Conservation (phyloP, 2,113 vertebrate genomes). For the Tauraco erythrolophus region DNA sequence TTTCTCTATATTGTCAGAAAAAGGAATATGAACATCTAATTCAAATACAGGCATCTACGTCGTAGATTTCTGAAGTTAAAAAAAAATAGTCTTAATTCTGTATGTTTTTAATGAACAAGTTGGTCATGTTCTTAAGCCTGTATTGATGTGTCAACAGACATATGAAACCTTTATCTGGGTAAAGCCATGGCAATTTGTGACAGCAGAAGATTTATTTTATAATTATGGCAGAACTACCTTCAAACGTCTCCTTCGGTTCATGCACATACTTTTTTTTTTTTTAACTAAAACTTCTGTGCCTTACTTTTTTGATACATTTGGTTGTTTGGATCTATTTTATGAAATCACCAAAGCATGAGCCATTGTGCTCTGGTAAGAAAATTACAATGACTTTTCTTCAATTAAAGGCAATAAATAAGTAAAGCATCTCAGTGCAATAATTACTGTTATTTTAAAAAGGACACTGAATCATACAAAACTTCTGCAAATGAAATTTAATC, state of each 20-base stretch:
- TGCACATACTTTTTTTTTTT: not conserved
- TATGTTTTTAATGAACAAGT: not conserved
- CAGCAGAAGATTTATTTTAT: not conserved
- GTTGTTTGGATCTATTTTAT: not conserved
- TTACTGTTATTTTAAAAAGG: not conserved
- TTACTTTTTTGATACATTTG: not conserved
- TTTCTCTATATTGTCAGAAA: not conserved
- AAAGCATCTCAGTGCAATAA: not conserved
- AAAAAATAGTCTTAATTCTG: not conserved
- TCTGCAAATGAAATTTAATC: not conserved
- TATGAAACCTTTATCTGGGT: not conserved
- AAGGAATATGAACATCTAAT: not conserved
- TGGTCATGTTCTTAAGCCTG: not conserved
- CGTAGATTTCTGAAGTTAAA: not conserved
- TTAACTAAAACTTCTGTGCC: not conserved
- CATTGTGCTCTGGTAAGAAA: not conserved
- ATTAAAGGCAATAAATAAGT: not conserved
- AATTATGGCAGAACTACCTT: not conserved
- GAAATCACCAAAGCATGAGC: not conserved
- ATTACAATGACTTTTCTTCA: not conserved
- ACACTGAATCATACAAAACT: not conserved
- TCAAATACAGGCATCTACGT: not conserved
- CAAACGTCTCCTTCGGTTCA: not conserved
- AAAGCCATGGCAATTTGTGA: not conserved
- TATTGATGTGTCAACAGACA: not conserved